These are phyloP conservation scores for Anastrepha obliqua DNA, from an alignment of 1,140 invertebrate species.

Conservation along the genomic window DNA sequence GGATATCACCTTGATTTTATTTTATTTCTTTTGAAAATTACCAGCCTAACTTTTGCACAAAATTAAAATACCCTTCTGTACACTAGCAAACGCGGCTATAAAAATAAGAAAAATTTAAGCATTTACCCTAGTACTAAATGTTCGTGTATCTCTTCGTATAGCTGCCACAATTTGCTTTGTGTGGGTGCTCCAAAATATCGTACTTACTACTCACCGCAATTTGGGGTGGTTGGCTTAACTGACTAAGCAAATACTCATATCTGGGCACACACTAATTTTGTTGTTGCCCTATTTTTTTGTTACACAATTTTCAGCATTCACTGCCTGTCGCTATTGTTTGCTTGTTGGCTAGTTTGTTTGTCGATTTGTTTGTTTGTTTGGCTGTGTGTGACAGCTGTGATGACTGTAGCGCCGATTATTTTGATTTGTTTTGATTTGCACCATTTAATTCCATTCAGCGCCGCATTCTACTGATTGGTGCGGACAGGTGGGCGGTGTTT, in stretches of 20 bases:
- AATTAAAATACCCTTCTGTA: not conserved
- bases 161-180: not conserved
- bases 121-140: not conserved
- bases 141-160: too few species aligned
- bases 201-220: not conserved
- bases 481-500: conserved; percentile 25
- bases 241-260: not conserved
- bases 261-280: not conserved
- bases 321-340: conserved; percentile 32
- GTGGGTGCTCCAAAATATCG: conserved; percentile 33
- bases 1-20: too few species aligned
- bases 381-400: conserved; percentile 12
- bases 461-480: conserved; percentile 8
- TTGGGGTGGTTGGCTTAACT: conserved; percentile 10
- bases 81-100: not conserved
- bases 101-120: not conserved
- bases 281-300: not conserved
- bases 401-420: conserved; percentile 40
- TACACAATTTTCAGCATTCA: not conserved
- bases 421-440: conserved; percentile 51
- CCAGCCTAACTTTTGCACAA: not conserved
- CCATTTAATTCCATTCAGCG: conserved; percentile 43
- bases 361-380: not conserved
- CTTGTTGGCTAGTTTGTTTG: not conserved
- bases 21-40: too few species aligned